Conservation (phyloP, 2,797 vertebrate species). For the Iguana delicatissima region DNA sequence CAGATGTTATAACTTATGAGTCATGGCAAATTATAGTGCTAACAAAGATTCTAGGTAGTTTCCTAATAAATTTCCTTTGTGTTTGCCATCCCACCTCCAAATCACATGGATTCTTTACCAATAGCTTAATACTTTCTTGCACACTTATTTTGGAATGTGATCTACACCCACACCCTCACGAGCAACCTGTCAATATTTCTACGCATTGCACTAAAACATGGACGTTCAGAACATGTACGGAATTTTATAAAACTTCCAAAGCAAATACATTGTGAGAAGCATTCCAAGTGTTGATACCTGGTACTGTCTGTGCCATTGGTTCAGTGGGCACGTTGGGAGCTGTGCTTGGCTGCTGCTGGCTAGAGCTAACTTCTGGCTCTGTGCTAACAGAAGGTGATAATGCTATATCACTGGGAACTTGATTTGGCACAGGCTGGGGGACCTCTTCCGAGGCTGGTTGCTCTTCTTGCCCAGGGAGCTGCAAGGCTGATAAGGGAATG, state of each 20-base stretch:
- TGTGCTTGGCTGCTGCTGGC: conserved; percentile 81
- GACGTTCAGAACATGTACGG: neutral
- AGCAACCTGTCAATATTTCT: conserved; percentile 17
- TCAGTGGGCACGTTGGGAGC: conserved; percentile 74
- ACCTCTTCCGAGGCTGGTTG: conserved; percentile 78
- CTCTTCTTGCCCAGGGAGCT: conserved; percentile 84
- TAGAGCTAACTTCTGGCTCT: conserved; percentile 87
- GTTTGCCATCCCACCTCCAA: neutral
- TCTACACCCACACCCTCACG: neutral
- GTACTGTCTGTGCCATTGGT: conserved; percentile 75
- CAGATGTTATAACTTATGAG: neutral
- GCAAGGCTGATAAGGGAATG: conserved; percentile 82
- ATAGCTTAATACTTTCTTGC: accelerated
- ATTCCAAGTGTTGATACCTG: conserved; percentile 81
- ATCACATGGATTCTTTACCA: accelerated
- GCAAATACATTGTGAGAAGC: neutral
- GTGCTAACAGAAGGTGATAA: conserved; percentile 79
- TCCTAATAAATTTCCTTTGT: conserved; percentile 3
- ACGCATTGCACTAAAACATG: neutral
- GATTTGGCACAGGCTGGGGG: conserved; percentile 71
- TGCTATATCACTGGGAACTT: conserved; percentile 74
- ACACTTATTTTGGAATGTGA: neutral
- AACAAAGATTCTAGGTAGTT: neutral
- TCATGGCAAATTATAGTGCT: neutral
- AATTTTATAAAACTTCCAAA: neutral